Percentiles rank a stretch among this genome's conserved stretches.
Evolutionary conservation across 2,797 vertebrate genomes (phyloP).

Genomic region (Macroramphosus scolopax): DNA sequence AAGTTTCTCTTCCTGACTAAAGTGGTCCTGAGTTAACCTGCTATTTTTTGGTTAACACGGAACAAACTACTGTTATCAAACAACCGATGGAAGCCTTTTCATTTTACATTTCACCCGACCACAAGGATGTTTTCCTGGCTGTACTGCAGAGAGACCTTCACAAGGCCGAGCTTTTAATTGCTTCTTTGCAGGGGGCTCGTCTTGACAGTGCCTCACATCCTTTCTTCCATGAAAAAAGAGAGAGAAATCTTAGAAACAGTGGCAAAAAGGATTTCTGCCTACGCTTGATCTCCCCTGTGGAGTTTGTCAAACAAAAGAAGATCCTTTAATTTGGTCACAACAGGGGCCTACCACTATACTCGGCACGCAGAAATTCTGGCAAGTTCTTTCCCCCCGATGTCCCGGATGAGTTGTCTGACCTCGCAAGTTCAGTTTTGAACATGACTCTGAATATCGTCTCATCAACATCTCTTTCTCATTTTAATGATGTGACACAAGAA

Average conservation of each 20-base stretch:
- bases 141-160: conserved; percentile 71
- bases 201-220: conserved; percentile 73
- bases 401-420: conserved; percentile 59
- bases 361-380: conserved; percentile 48
- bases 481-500: conserved; percentile 16
- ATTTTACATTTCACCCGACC: conserved; percentile 53
- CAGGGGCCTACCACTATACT: conserved; percentile 66
- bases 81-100: conserved; percentile 57
- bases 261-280: conserved; percentile 74
- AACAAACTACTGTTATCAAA: conserved; percentile 56
- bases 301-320: conserved; percentile 80
- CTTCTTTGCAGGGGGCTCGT: conserved; percentile 78
- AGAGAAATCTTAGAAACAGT: conserved; percentile 66
- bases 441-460: conserved; percentile 40
- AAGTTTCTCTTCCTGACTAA: too few species aligned
- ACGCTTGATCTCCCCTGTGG: conserved; percentile 71
- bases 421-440: conserved; percentile 46
- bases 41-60: conserved; percentile 58
- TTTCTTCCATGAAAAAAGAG: conserved; percentile 55
- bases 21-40: too few species aligned
- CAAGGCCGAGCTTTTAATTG: conserved; percentile 81
- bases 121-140: conserved; percentile 56
- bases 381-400: conserved; percentile 43
- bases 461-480: conserved; percentile 18
- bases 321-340: conserved; percentile 79